Evolutionary conservation across 2,113 vertebrate genomes (phyloP).

Genomic region (Tapirus terrestris): DNA sequence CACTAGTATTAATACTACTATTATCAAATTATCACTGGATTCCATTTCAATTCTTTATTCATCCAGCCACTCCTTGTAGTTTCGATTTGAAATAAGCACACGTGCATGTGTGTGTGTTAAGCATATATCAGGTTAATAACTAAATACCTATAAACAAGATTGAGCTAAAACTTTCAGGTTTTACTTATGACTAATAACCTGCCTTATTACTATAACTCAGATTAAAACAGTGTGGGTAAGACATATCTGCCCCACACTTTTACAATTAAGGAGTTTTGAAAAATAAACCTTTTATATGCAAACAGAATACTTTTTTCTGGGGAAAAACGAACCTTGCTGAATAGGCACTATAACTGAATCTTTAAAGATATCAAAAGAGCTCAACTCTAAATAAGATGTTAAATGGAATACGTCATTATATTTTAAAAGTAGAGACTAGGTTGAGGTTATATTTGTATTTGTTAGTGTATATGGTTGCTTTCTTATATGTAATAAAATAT

Average conservation of each 20-base stretch:
- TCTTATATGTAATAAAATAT: not conserved
- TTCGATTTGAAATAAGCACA: not conserved
- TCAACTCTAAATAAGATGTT: not conserved
- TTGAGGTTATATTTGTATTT: not conserved
- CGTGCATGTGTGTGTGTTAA: not conserved
- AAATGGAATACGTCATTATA: not conserved
- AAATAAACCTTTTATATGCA: not conserved
- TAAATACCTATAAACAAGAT: not conserved
- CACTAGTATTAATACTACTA: not conserved
- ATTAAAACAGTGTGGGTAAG: not conserved
- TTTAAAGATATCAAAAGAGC: not conserved
- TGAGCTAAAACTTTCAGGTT: not conserved
- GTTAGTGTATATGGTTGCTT: not conserved
- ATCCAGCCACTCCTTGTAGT: not conserved
- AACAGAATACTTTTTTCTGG: not conserved
- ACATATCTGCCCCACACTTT: not conserved
- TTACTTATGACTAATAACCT: not conserved
- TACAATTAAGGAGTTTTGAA: not conserved
- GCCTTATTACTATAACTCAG: not conserved
- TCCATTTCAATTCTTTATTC: not conserved
- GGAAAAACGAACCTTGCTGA: not conserved
- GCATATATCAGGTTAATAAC: not conserved
- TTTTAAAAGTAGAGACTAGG: not conserved
- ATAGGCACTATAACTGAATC: not conserved
- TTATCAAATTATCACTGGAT: not conserved